These are phyloP conservation scores for Scaptomyza montana DNA, from an alignment of 1,140 invertebrate species.

Conservation along the genomic window DNA sequence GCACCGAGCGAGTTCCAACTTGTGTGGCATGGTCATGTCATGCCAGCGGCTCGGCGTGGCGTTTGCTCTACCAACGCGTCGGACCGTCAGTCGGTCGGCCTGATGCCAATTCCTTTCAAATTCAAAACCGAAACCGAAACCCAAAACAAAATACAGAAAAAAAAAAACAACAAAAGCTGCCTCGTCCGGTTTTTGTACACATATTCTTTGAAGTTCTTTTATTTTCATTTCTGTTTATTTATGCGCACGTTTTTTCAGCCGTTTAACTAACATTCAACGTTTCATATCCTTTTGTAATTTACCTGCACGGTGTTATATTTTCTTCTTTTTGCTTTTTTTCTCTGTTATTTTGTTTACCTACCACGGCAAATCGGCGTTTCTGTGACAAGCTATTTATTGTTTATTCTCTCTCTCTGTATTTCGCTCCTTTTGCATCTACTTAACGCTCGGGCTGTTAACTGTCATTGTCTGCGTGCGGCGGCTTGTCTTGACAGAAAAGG, in stretches of 20 bases:
- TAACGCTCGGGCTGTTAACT: slow-evolving; percentile 53
- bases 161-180: slow-evolving; percentile 51
- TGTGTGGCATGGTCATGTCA: slow-evolving; percentile 70
- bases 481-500: slow-evolving; percentile 58
- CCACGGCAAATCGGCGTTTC: slow-evolving; percentile 9
- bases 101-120: slow-evolving; percentile 66
- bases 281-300: slow-evolving; percentile 61
- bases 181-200: slow-evolving; percentile 3
- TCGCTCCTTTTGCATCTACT: slow-evolving; percentile 47
- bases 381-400: background rate
- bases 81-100: background rate
- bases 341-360: slow-evolving; percentile 44
- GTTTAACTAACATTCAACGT: slow-evolving; percentile 15
- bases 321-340: no score
- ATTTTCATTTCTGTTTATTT: slow-evolving; percentile 56
- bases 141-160: background rate
- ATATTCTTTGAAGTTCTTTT: slow-evolving; percentile 8
- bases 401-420: background rate
- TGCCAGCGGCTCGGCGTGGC: slow-evolving; percentile 62
- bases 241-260: slow-evolving; percentile 59
- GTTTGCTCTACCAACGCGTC: slow-evolving; percentile 5
- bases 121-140: slow-evolving; percentile 35
- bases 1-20: slow-evolving; percentile 38
- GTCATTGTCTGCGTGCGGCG: slow-evolving; percentile 60
- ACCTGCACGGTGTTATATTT: slow-evolving; percentile 60